Base-by-base conservation (phyloP, 2,888 invertebrate species). In the Masnerella sp. region DNA sequence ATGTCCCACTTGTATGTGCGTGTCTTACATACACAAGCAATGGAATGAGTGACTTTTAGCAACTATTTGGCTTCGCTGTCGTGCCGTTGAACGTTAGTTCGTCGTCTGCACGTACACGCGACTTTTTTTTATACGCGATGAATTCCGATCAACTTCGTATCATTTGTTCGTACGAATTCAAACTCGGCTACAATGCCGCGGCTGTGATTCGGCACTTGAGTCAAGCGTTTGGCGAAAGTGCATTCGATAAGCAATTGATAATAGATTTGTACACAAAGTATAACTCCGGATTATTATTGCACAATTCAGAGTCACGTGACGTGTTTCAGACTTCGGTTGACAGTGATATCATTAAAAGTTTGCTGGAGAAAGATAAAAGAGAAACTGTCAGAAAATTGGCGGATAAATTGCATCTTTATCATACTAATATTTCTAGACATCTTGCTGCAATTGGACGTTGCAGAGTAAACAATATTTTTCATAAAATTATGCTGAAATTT, bases 131-230 rank as follows among this genome's bases (percentile, higher is more conserved):
- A 5, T 42, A 15, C 20, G 25, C 5, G 17, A 72, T 72, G 72
- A 51, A 67, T 43, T 36, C 42, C 0, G 49, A 59, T 12, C 42
- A 61, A 42, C 54, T 67, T 42, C 61, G 65, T 1, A 17, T 42
- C 20, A 72, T 72, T 43, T 72, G 72, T 49, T 67, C 61, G 11
- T 72, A 67, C 12, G 72, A 72, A 40, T 72, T 72, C 7, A 72
- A 72, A 54, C 17, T 67, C 14, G 72, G 72, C 8, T 72, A 72
- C 30, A 72, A 65, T 14, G 40, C 47, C 2, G 54, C 65, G 1
- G 72, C 72, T 8, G 72, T 67, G n/a, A 61, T 22, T 25, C 72
- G 72, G n/a, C 72, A 72, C 32, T 12, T 72, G 14, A 72, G 1
- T 22, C 45, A 52, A 42, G 72, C 61, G 1, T 72, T 42, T 12